Percentiles rank a stretch among this genome's conserved stretches.
Evolutionary conservation across 2,113 vertebrate genomes (phyloP).

Genomic region (Oncorhynchus clarkii): DNA sequence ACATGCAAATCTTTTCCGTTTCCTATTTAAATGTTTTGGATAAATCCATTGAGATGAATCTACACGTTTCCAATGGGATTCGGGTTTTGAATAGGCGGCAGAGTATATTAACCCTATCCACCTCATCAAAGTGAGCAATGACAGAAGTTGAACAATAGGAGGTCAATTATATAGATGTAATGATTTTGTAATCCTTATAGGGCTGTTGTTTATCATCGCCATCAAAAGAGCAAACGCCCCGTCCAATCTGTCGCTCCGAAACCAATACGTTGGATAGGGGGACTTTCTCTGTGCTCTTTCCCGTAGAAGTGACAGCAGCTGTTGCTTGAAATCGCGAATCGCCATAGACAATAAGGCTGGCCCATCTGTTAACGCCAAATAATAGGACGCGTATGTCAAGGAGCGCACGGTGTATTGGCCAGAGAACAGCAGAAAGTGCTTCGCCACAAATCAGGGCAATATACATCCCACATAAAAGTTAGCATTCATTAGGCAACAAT

Average conservation of each 20-base stretch:
- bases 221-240: slow-evolving; percentile 76
- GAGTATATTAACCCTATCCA: background rate
- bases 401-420: slow-evolving; percentile 80
- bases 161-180: slow-evolving; percentile 75
- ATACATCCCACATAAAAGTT: slow-evolving; percentile 93
- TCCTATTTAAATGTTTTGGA: no score
- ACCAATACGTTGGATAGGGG: slow-evolving; percentile 55
- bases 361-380: slow-evolving; percentile 95
- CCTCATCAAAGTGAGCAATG: slow-evolving; percentile 34
- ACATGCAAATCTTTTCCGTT: no score
- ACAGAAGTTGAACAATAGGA: slow-evolving; percentile 60
- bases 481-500: slow-evolving; percentile 84
- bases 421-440: slow-evolving; percentile 75
- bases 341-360: slow-evolving; percentile 74
- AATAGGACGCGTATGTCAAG: slow-evolving; percentile 92
- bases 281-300: slow-evolving; percentile 63
- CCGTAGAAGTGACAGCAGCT: slow-evolving; percentile 88
- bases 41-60: no score
- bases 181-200: slow-evolving; percentile 75
- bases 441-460: slow-evolving; percentile 87
- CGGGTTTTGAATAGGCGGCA: background rate
- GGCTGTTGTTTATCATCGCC: slow-evolving; percentile 68
- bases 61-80: no score
- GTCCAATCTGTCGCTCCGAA: slow-evolving; percentile 68
- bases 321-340: slow-evolving; percentile 87